Evolutionary conservation across 2,888 invertebrate species (phyloP).

Genomic region (Nomada fucata): DNA sequence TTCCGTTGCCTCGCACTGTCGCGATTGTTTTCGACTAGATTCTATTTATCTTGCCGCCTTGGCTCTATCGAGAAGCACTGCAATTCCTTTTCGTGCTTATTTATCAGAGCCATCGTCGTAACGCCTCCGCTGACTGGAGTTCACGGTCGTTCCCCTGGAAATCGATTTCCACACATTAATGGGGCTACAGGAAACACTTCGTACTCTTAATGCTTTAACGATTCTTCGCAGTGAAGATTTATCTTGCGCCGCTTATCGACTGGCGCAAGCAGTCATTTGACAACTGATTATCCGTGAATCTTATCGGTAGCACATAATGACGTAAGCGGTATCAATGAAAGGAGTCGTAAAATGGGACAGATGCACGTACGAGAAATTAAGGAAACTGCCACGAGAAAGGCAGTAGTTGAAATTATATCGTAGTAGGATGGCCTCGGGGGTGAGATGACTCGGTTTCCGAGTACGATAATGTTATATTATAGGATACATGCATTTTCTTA

Average conservation of each 20-base stretch:
- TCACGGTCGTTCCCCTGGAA: slow-evolving; percentile 36
- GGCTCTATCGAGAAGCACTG: slow-evolving; percentile 35
- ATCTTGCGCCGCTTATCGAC: slow-evolving; percentile 7
- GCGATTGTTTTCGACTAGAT: slow-evolving; percentile 77
- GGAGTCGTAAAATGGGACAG: too few relatives aligned
- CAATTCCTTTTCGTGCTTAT: slow-evolving; percentile 50
- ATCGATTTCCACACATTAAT: slow-evolving; percentile 6
- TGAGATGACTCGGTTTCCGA: too few relatives aligned
- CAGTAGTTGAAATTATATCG: too few relatives aligned
- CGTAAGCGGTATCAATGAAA: too few relatives aligned
- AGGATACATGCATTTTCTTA: too few relatives aligned
- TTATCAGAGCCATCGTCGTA: slow-evolving; percentile 54
- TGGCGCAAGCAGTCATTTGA: background rate
- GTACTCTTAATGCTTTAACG: background rate
- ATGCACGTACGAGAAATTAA: too few relatives aligned
- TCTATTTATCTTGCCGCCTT: slow-evolving; percentile 58
- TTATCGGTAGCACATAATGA: background rate
- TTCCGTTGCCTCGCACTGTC: slow-evolving; percentile 52
- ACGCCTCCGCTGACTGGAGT: slow-evolving; percentile 12
- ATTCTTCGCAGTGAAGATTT: background rate
- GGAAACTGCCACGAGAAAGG: too few relatives aligned
- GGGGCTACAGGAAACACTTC: background rate
- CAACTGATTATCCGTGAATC: slow-evolving; percentile 9
- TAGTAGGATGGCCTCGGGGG: too few relatives aligned
- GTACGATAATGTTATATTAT: too few relatives aligned